These are phyloP conservation scores for Sphinx pinastri DNA, from an alignment of 2,888 invertebrate genomes.

Conservation along the genomic window DNA sequence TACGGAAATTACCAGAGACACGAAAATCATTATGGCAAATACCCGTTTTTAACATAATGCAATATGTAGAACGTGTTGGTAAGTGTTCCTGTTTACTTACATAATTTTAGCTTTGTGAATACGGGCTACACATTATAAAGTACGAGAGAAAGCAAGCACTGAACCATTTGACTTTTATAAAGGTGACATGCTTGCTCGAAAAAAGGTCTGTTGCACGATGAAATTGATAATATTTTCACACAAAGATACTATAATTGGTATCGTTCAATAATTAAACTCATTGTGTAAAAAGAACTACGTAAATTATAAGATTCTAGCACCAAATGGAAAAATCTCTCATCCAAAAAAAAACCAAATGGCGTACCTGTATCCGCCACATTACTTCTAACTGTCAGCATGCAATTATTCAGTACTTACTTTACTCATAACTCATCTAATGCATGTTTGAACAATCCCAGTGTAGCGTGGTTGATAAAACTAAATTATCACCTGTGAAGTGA, in stretches of 20 bases:
- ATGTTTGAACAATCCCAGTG: slow-evolving; percentile 2
- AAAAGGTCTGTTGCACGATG: too few species aligned
- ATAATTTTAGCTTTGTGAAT: not conserved
- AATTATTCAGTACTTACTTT: slow-evolving; percentile 16
- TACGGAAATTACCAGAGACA: slow-evolving; percentile 18
- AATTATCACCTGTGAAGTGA: slow-evolving; percentile 19
- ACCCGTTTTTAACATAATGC: slow-evolving; percentile 8
- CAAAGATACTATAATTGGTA: too few species aligned
- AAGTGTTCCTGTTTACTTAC: slow-evolving; percentile 3
- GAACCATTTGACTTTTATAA: not conserved
- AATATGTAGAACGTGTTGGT: not conserved
- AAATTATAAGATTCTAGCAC: too few species aligned
- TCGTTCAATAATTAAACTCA: too few species aligned
- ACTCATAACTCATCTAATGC: slow-evolving; percentile 13
- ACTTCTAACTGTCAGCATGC: not conserved
- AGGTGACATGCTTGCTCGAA: not conserved
- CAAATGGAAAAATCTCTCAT: too few species aligned
- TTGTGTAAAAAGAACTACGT: too few species aligned
- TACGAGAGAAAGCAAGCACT: too few species aligned
- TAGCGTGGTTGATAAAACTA: slow-evolving; percentile 3
- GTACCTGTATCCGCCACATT: not conserved
- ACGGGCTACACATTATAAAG: too few species aligned
- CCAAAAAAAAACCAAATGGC: too few species aligned
- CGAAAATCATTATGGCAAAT: slow-evolving; percentile 6
- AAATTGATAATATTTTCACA: too few species aligned